A percentile compares a stretch with the other conserved stretches of the same genome.
These are phyloP conservation scores for Oasisia sp. DNA, from an alignment of 2,888 invertebrate genomes.

Conservation along the genomic window DNA sequence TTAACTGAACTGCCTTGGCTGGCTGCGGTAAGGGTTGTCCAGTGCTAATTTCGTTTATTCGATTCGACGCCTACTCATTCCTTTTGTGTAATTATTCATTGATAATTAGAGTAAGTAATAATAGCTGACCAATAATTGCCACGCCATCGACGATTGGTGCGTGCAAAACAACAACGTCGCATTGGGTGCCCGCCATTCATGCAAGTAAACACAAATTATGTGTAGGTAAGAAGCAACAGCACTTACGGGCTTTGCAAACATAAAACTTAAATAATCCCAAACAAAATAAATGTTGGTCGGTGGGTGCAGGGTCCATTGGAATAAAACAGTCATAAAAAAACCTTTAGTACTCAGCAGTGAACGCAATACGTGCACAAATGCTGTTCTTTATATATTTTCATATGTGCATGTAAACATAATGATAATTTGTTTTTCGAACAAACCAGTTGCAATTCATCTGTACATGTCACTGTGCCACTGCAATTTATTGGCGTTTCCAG, in stretches of 20 bases:
- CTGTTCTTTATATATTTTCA: neutral
- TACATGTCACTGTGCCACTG: no score
- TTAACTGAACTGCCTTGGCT: neutral
- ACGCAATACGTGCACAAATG: neutral
- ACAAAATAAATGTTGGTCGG: no score
- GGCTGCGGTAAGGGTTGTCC: neutral
- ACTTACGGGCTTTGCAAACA: neutral
- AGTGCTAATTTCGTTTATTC: neutral
- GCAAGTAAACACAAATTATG: neutral
- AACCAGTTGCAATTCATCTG: no score
- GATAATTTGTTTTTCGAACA: no score
- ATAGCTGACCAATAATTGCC: neutral
- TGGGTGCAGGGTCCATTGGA: no score
- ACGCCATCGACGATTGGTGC: neutral
- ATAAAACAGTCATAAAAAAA: no score
- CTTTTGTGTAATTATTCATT: neutral
- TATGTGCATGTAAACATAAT: no score
- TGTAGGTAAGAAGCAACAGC: neutral
- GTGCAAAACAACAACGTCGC: neutral
- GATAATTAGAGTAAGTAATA: neutral
- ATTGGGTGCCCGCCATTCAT: neutral
- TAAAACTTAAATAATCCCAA: no score
- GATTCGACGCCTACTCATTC: neutral
- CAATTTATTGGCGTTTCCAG: no score
- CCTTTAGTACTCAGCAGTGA: no score